Percentiles rank a stretch among this genome's conserved stretches.
Conservation (phyloP, 2,797 vertebrate species). For the Morelia viridis region DNA sequence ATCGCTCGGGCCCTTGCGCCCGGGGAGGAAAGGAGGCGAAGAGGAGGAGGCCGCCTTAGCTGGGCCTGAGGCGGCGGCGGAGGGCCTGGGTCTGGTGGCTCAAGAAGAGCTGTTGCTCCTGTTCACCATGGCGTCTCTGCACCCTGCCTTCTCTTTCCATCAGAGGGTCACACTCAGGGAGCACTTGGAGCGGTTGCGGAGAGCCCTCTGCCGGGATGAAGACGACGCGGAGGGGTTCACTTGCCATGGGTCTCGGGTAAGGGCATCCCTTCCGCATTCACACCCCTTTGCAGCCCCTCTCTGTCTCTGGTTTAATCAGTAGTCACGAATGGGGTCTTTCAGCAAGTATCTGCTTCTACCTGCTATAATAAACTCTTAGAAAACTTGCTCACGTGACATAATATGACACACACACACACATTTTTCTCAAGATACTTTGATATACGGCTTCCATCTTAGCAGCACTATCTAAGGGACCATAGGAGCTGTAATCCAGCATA, state of each 20-base stretch:
- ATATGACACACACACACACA: neutral
- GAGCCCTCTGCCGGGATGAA: constrained; percentile 62
- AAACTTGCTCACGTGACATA: neutral
- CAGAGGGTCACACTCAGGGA: constrained; percentile 86
- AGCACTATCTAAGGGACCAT: neutral
- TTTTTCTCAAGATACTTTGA: neutral
- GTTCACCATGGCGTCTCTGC: constrained; percentile 91
- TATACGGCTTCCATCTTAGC: neutral
- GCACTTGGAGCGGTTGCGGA: constrained; percentile 82
- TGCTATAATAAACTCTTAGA: neutral
- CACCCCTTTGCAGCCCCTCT: neutral
- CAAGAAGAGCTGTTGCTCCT: constrained; percentile 89
- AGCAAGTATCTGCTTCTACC: neutral
- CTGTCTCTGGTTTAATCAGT: neutral
- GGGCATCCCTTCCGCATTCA: neutral
- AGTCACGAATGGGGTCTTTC: neutral
- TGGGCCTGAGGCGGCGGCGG: constrained; percentile 55
- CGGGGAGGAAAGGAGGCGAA: constrained; percentile 60
- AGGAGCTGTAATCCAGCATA: neutral
- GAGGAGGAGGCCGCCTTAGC: constrained; percentile 61
- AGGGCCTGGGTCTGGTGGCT: constrained; percentile 68
- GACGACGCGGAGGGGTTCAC: constrained; percentile 54
- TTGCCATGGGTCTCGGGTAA: constrained; percentile 69
- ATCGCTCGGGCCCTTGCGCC: constrained; percentile 44
- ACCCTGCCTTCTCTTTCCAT: constrained; percentile 93